These are phyloP conservation scores for Notothenia coriiceps DNA, from an alignment of 2,113 vertebrate genomes.

Conservation along the genomic window DNA sequence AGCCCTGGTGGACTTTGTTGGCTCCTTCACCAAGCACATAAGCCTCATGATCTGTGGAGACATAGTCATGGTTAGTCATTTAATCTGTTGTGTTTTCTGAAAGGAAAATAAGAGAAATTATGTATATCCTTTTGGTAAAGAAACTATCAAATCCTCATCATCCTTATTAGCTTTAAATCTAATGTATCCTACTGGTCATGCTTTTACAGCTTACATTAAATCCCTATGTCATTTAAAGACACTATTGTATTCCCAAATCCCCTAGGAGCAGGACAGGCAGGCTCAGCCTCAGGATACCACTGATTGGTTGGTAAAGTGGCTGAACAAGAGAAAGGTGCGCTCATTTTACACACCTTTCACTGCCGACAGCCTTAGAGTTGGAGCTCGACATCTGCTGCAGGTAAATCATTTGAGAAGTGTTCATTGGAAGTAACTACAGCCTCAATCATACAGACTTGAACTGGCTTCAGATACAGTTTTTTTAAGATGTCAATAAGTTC, in stretches of 20 bases:
- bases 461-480: not conserved
- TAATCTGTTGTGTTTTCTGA: not conserved
- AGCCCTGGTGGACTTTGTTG: slow-evolving; percentile 85
- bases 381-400: slow-evolving; percentile 81
- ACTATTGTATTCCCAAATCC: not conserved
- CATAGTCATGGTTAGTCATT: slow-evolving; percentile 76
- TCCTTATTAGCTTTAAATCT: not conserved
- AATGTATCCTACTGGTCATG: not conserved
- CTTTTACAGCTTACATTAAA: not conserved
- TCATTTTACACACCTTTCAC: slow-evolving; percentile 81
- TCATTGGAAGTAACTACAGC: not conserved
- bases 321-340: slow-evolving; percentile 81
- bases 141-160: not conserved
- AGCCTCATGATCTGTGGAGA: slow-evolving; percentile 88
- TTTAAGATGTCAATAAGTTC: not conserved
- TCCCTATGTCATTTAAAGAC: not conserved
- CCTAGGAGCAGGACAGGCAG: slow-evolving; percentile 62
- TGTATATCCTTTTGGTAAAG: not conserved
- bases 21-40: slow-evolving; percentile 83
- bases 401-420: slow-evolving; percentile 51
- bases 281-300: slow-evolving; percentile 9
- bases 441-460: not conserved
- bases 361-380: slow-evolving; percentile 68
- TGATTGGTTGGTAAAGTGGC: slow-evolving; percentile 76
- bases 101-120: not conserved